A percentile compares a stretch with the other conserved stretches of the same genome.
Conservation (phyloP, 2,797 vertebrate species). For the Odontamblyopus lacepedii region DNA sequence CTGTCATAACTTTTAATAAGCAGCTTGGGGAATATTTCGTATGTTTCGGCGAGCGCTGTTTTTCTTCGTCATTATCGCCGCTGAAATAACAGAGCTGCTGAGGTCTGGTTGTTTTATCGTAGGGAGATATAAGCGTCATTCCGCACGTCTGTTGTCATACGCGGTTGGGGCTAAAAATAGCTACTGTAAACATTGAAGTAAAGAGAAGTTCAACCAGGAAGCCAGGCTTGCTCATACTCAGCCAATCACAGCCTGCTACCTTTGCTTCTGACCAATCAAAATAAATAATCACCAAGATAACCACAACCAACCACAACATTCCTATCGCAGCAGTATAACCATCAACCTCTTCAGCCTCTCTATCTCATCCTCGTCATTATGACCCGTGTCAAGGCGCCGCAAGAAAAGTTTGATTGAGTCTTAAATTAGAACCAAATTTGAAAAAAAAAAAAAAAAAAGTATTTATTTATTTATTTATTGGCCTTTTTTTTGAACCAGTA, state of each 20-base stretch:
- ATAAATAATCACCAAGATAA: too few species aligned
- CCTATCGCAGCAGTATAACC: neutral
- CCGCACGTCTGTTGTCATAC: constrained; percentile 28
- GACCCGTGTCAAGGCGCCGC: neutral
- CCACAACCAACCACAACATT: neutral
- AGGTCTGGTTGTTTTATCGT: constrained; percentile 46
- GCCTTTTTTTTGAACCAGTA: too few species aligned
- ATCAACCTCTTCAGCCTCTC: neutral
- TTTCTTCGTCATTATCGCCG: constrained; percentile 6
- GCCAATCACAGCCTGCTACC: neutral
- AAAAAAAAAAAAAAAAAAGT: too few species aligned
- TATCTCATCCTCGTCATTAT: neutral
- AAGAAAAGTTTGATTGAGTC: neutral
- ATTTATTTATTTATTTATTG: too few species aligned
- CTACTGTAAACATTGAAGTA: neutral
- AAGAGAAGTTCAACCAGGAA: neutral
- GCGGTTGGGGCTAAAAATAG: constrained; percentile 4
- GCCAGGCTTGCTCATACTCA: neutral
- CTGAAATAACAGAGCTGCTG: constrained; percentile 5
- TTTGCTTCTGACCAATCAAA: neutral
- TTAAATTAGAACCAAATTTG: too few species aligned
- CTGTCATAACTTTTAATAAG: constrained; percentile 6
- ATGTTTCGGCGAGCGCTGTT: constrained; percentile 2
- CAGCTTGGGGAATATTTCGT: neutral
- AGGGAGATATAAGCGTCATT: constrained; percentile 38